Evolutionary conservation across 2,113 vertebrate species (phyloP).

Genomic region (Lasiurus cinereus): DNA sequence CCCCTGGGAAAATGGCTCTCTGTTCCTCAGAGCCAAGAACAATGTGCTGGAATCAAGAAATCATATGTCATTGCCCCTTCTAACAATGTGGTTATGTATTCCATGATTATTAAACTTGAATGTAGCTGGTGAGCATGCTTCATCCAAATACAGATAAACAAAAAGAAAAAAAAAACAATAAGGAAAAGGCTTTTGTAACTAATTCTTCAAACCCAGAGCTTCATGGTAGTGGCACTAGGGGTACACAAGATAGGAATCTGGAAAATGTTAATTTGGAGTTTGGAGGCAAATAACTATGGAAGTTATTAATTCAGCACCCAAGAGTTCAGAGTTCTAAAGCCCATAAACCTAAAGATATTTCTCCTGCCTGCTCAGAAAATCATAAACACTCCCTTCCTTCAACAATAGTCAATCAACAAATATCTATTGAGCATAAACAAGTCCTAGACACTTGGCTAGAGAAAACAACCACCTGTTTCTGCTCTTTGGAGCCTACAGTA

Average conservation of each 20-base stretch:
- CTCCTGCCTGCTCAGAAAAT: conserved; percentile 2
- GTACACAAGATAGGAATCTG: neutral
- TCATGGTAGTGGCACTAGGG: neutral
- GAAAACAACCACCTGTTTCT: neutral
- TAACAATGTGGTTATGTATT: neutral
- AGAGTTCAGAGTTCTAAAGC: neutral
- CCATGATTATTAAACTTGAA: neutral
- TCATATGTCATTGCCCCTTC: conserved; percentile 64
- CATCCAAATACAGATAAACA: neutral
- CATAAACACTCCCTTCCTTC: neutral
- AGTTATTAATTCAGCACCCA: neutral
- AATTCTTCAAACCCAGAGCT: neutral
- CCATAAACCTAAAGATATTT: neutral
- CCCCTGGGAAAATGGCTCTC: conserved; percentile 85
- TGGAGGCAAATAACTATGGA: neutral
- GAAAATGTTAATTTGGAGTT: neutral
- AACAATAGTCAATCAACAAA: neutral
- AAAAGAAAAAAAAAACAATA: neutral
- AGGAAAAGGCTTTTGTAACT: neutral
- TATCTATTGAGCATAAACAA: neutral
- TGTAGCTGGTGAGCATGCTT: neutral
- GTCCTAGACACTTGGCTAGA: neutral
- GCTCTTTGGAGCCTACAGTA: neutral
- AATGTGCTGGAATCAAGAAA: conserved; percentile 76
- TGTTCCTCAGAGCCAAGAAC: conserved; percentile 79